phyloP scores from a whole-genome alignment of 1,140 invertebrate species.

The Kradibia gibbosae region DNA sequence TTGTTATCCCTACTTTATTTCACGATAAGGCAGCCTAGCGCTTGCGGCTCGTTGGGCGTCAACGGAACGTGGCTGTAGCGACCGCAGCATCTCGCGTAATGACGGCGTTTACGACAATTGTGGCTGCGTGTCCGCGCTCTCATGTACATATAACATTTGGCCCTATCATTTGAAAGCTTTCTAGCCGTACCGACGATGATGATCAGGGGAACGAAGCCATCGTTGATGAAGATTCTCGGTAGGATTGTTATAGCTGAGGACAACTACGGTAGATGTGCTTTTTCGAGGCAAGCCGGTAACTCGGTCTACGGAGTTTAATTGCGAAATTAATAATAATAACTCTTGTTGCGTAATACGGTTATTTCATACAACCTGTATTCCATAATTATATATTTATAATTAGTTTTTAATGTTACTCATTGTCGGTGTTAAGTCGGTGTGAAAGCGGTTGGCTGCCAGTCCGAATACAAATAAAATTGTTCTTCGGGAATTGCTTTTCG shows the following conservation, averaged over 20 bases:
- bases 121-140: neutral
- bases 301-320: neutral
- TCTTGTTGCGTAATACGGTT: neutral
- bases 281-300: neutral
- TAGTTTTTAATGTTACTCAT: neutral
- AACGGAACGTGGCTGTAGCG: neutral
- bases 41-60: neutral
- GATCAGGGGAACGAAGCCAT: neutral
- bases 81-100: constrained; percentile 34
- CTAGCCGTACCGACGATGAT: neutral
- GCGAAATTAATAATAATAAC: neutral
- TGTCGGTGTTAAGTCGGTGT: neutral
- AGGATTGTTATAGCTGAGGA: neutral
- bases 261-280: neutral
- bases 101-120: constrained; percentile 34
- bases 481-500: neutral
- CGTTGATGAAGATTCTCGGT: neutral
- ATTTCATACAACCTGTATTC: neutral
- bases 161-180: neutral
- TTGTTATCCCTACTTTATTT: neutral
- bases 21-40: neutral
- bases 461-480: neutral
- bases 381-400: neutral
- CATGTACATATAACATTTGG: neutral
- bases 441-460: neutral